Evolutionary conservation across 2,797 vertebrate genomes (phyloP), one percentile per base, ranked within the genome.

Genomic region (Acanthurus leucopareius): DNA sequence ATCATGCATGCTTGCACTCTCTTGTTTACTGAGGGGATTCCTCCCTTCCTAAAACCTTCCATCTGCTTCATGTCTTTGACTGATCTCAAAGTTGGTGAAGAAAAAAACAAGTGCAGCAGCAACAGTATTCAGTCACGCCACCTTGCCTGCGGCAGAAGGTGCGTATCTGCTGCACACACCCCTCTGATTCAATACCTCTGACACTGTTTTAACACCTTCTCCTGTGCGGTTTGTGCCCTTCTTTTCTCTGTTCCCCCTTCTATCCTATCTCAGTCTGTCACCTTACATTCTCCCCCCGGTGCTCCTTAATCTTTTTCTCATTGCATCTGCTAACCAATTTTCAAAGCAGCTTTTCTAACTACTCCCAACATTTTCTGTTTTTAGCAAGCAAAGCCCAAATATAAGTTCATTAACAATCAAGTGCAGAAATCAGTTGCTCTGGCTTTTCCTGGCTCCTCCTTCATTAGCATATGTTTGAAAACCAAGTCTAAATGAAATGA

Each of bases 401-500:
- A 82, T 22, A 78, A 87, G 73, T 86, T 88, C 62, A 89, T 90
- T 88, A 83, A 81, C 83, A 79, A 80, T 80, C 60, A 38, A 72
- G 79, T 40, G 19, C 69, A 69, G 72, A 71, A 80, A 89, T 82
- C 81, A 63, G 60, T 66, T 52, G 82, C 87, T 40, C 49, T 40
- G 68, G 44, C 61, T 66, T 85, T 80, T 86, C 70, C 69, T 42
- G 57, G 64, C 77, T 73, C 40, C 62, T 75, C 45, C 3, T 77
- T 90, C 75, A 90, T 89, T 87, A 82, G 80, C 91, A 89, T 84
- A 77, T 73, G 80, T 90, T 86, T 91, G 78, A 88, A 86, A 89
- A 85, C 44, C 59, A 52, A 80, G 69, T 65, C 74, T 87, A 85
- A 90, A 90, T 82, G 79, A 85, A 85, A 83, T 73, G 77, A 88